Evolutionary conservation across 2,797 vertebrate species (phyloP).

Genomic region (Ispidina lecontei): DNA sequence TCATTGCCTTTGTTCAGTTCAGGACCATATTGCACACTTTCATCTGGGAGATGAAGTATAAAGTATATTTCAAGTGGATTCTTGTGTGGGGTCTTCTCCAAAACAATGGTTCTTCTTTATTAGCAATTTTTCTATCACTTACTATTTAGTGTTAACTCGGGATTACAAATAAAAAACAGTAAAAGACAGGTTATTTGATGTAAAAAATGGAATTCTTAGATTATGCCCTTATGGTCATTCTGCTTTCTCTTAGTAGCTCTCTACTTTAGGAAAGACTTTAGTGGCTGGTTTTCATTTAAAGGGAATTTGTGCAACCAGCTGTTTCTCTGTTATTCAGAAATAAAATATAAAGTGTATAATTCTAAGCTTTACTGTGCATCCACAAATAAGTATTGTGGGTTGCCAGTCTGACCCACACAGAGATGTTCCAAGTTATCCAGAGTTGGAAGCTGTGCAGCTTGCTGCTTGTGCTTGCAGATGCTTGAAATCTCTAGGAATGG

Average conservation of each 20-base stretch:
- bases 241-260: not conserved
- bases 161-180: not conserved
- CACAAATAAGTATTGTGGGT: not conserved
- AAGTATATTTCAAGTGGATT: not conserved
- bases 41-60: not conserved
- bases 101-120: not conserved
- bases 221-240: not conserved
- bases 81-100: not conserved
- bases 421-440: not conserved
- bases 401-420: not conserved
- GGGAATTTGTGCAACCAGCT: not conserved
- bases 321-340: not conserved
- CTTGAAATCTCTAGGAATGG: not conserved
- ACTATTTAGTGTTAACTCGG: rapidly evolving
- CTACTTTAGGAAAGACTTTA: not conserved
- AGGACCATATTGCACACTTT: not conserved
- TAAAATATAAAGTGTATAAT: not conserved
- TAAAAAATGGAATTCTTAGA: not conserved
- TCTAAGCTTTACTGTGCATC: not conserved
- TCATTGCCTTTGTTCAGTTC: not conserved
- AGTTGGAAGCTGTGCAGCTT: not conserved
- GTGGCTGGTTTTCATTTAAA: not conserved
- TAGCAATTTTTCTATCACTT: not conserved
- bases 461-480: not conserved
- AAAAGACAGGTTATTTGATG: not conserved